Evolutionary conservation across 2,797 vertebrate genomes (phyloP).

Genomic region (Falco rusticolus): DNA sequence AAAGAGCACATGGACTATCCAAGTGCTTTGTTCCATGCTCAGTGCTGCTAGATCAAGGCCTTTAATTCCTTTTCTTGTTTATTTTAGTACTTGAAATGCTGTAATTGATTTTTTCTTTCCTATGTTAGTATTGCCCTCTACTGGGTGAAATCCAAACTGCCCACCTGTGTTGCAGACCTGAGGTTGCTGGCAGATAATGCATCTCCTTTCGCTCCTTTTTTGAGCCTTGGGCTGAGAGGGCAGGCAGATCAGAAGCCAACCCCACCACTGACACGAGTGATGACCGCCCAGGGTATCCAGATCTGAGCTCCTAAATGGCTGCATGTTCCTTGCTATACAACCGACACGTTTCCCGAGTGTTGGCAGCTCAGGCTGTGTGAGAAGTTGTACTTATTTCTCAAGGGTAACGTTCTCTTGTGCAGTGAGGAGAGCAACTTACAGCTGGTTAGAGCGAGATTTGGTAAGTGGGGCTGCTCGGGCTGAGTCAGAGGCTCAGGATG

Average conservation of each 20-base stretch:
- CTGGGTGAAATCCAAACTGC: slow-evolving; percentile 10
- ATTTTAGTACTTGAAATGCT: neutral
- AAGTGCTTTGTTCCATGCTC: neutral
- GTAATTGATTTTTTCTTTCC: neutral
- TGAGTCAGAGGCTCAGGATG: neutral
- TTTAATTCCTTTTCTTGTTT: neutral
- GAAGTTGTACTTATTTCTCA: neutral
- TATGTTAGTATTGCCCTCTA: slow-evolving; percentile 46
- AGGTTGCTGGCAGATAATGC: neutral
- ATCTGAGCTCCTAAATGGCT: neutral
- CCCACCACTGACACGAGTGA: too few species aligned
- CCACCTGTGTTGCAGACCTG: neutral
- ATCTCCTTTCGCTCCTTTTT: neutral
- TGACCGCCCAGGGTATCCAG: neutral
- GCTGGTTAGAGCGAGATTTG: neutral
- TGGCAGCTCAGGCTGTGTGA: neutral
- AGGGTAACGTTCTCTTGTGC: neutral
- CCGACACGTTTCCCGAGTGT: neutral
- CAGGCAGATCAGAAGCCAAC: neutral
- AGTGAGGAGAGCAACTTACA: neutral
- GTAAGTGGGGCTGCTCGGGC: neutral
- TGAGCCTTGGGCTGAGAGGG: neutral
- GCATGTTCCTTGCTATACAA: neutral
- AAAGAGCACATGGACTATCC: neutral
- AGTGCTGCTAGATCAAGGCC: neutral